phyloP scores from a whole-genome alignment of 2,113 vertebrate genomes.

The Accipiter virgatus region DNA sequence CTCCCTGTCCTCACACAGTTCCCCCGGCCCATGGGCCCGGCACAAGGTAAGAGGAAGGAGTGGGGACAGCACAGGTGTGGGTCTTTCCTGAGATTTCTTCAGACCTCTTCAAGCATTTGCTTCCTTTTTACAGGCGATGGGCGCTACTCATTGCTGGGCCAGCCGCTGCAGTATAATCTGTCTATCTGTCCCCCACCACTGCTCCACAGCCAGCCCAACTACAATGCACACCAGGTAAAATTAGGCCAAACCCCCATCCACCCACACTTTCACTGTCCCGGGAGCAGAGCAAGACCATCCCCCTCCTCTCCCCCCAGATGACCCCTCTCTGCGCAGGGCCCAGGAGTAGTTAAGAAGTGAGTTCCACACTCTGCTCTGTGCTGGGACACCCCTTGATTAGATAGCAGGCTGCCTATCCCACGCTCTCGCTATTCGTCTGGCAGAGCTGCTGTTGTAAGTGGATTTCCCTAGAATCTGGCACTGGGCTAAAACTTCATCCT shows the following conservation, averaged over 20 bases:
- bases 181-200: conserved; percentile 87
- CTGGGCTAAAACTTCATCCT: not conserved
- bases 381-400: not conserved
- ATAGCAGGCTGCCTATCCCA: not conserved
- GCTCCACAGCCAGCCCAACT: conserved; percentile 91
- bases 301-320: rapidly evolving
- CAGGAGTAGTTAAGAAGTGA: not conserved
- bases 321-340: not conserved
- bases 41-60: conserved; percentile 81
- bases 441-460: not conserved
- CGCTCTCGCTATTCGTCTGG: rapidly evolving
- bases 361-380: not conserved
- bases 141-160: conserved; percentile 92
- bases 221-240: conserved; percentile 90
- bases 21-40: conserved; percentile 85
- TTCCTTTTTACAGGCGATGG: conserved; percentile 80
- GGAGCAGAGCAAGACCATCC: not conserved
- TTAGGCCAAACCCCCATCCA: not conserved
- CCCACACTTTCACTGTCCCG: not conserved
- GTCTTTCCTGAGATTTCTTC: not conserved
- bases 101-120: too few species aligned
- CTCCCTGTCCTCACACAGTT: conserved; percentile 94
- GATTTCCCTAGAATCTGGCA: not conserved
- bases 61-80: not conserved
- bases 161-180: conserved; percentile 95